Conservation (phyloP, 2,113 vertebrate species). For the Pardalotus punctatus region DNA sequence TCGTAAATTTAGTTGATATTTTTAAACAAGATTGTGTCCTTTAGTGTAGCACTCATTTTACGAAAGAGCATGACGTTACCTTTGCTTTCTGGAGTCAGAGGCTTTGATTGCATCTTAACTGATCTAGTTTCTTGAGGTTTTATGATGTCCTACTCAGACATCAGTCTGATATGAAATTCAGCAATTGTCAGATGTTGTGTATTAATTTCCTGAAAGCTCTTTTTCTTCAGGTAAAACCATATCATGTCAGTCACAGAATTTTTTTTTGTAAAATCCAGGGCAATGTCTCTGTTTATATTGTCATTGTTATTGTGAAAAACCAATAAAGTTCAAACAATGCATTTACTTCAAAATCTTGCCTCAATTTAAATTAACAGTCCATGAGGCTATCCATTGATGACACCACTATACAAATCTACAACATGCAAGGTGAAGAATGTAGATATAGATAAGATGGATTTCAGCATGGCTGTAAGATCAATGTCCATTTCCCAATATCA, state of each 20-base stretch:
- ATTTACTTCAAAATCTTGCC: neutral
- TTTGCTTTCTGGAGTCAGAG: neutral
- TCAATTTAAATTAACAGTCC: neutral
- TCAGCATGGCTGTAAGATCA: neutral
- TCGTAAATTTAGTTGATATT: neutral
- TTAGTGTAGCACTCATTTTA: neutral
- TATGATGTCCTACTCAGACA: neutral
- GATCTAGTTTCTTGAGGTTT: neutral
- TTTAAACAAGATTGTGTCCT: neutral
- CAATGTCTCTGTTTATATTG: neutral
- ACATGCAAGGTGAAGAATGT: neutral
- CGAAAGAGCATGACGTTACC: neutral
- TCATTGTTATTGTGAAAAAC: neutral
- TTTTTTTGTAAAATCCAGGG: neutral
- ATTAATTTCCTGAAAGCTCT: neutral
- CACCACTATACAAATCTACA: neutral
- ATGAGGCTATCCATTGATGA: neutral
- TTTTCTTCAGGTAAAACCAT: neutral
- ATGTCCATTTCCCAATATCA: neutral
- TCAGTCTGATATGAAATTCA: neutral
- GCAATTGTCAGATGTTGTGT: neutral
- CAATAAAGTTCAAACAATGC: neutral
- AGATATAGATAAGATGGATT: neutral
- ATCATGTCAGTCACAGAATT: neutral
- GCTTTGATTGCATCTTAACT: neutral